Percentiles rank a stretch among this genome's conserved stretches.
Evolutionary conservation across 2,888 invertebrate genomes (phyloP).

Genomic region (Philhelius pedissequus): DNA sequence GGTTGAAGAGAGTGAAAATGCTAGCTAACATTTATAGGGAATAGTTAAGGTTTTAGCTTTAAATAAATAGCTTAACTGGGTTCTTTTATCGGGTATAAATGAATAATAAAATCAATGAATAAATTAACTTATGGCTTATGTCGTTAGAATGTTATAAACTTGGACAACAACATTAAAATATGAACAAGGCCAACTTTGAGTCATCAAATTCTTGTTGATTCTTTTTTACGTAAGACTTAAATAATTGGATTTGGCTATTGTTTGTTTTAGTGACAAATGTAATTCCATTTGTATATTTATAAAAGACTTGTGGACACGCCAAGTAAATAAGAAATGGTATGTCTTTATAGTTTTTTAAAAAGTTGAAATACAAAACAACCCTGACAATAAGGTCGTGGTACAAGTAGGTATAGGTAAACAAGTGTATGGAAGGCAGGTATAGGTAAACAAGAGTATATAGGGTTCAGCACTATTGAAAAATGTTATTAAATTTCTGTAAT

Average conservation of each 20-base stretch:
- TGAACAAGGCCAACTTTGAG: neutral
- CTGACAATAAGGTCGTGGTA: too few relatives aligned
- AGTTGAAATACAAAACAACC: too few relatives aligned
- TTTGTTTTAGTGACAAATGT: neutral
- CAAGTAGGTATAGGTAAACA: too few relatives aligned
- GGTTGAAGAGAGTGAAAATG: slow-evolving; percentile 18
- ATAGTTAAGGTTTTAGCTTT: slow-evolving; percentile 12
- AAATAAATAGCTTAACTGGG: slow-evolving; percentile 29
- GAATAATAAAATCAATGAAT: slow-evolving; percentile 1
- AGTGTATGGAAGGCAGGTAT: too few relatives aligned
- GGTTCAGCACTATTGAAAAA: too few relatives aligned
- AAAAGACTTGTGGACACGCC: neutral
- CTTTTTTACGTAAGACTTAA: neutral
- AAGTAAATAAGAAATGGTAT: too few relatives aligned
- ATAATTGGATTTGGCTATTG: neutral
- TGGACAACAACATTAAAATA: too few relatives aligned
- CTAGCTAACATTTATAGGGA: slow-evolving; percentile 2
- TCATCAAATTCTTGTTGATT: neutral
- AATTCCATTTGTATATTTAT: neutral
- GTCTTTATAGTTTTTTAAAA: too few relatives aligned
- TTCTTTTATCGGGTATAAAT: neutral
- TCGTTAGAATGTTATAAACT: neutral
- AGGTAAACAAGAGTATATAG: too few relatives aligned
- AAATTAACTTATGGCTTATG: neutral
- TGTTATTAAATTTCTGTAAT: too few relatives aligned